A percentile compares a stretch with the other conserved stretches of the same genome.
phyloP scores from a whole-genome alignment of 2,888 invertebrate genomes.

The Tricholauxania praeusta region DNA sequence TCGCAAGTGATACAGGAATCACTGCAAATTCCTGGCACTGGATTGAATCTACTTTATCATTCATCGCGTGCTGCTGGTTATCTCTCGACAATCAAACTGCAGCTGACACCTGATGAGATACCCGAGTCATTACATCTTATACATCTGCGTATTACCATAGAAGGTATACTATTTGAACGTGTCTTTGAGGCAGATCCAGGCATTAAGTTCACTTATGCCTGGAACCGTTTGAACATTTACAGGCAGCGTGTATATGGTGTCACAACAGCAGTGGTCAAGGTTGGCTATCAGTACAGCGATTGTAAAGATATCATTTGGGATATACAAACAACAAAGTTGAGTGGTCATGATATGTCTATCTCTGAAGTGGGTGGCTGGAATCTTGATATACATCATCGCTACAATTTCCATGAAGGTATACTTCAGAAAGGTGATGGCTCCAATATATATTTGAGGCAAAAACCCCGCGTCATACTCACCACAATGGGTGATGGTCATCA shows the following conservation, averaged over 20 bases:
- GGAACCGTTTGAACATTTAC: slow-evolving; percentile 97
- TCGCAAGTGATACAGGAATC: slow-evolving; percentile 97
- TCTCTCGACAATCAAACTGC: slow-evolving; percentile 90
- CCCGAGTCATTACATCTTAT: slow-evolving; percentile 87
- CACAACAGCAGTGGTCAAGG: slow-evolving; percentile 93
- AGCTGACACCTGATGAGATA: slow-evolving; percentile 87
- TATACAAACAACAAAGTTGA: slow-evolving; percentile 92
- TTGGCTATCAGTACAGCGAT: slow-evolving; percentile 95
- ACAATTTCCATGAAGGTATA: slow-evolving; percentile 98
- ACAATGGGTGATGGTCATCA: slow-evolving; percentile 94
- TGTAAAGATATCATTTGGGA: slow-evolving; percentile 96
- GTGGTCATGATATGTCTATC: slow-evolving; percentile 96
- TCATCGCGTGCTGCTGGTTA: slow-evolving; percentile 95
- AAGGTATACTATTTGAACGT: slow-evolving; percentile 93
- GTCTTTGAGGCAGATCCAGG: slow-evolving; percentile 96
- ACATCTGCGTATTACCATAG: slow-evolving; percentile 91
- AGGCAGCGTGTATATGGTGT: slow-evolving; percentile 96
- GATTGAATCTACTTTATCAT: slow-evolving; percentile 95
- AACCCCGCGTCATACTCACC: slow-evolving; percentile 90
- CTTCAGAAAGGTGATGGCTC: slow-evolving; percentile 98
- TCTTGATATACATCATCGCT: slow-evolving; percentile 96
- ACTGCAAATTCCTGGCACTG: slow-evolving; percentile 92
- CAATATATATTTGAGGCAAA: slow-evolving; percentile 93
- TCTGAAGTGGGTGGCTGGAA: slow-evolving; percentile 99
- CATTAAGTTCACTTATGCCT: slow-evolving; percentile 96